Conservation (phyloP, 2,797 vertebrate genomes). For the Phoeniculus purpureus region DNA sequence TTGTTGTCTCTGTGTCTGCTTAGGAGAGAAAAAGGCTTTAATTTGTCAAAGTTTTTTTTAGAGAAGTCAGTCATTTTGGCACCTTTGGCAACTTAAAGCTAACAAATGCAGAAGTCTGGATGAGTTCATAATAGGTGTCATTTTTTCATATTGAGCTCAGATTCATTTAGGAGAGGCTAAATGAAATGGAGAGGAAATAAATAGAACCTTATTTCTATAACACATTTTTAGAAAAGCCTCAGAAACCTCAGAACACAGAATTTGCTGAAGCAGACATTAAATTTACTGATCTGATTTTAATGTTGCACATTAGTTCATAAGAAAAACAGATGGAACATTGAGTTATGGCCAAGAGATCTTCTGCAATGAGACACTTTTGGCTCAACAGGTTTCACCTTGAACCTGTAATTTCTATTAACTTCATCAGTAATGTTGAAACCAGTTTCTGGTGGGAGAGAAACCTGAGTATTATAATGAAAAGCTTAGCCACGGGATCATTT, state of each 20-base stretch:
- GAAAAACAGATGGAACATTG: conserved; percentile 6
- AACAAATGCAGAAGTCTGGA: neutral
- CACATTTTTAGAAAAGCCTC: neutral
- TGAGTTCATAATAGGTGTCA: neutral
- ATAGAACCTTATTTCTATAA: neutral
- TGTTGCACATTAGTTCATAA: neutral
- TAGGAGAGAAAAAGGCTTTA: neutral
- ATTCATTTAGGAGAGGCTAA: neutral
- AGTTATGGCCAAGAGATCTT: neutral
- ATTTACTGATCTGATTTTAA: conserved; percentile 43
- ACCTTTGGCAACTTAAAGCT: neutral
- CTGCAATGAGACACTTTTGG: neutral
- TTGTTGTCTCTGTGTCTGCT: neutral
- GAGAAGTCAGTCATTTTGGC: neutral
- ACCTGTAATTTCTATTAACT: conserved; percentile 20
- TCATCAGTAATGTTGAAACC: neutral
- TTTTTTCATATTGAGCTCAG: neutral
- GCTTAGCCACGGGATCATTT: neutral
- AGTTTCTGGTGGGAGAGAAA: conserved; percentile 23
- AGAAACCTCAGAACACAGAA: conserved; percentile 10
- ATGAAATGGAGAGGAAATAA: neutral
- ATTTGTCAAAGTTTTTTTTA: neutral
- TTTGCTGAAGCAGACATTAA: conserved; percentile 11
- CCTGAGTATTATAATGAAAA: neutral
- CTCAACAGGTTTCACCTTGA: neutral